Base-by-base conservation (phyloP, 2,888 invertebrate genomes). In the Oligia latruncula region DNA sequence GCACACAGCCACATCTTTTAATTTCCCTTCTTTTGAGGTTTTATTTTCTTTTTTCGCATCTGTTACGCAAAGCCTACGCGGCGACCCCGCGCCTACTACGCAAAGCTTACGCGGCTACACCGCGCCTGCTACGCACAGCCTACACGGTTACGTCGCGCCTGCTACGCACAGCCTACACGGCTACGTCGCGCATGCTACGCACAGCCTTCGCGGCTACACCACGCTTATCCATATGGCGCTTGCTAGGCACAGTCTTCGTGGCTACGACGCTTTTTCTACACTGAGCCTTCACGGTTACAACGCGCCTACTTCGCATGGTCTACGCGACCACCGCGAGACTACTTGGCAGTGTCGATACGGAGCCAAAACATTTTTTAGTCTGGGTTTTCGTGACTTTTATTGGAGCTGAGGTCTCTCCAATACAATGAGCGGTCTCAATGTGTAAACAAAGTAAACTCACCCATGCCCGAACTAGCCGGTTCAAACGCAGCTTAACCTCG, bases 381-480 rank as follows among this genome's bases (percentile, higher is more conserved):
- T 43, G 13, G 29, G 15, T 20, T 13, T 52, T 20, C 11, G 23
- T 23, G 23, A 43, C 6, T 29, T 64, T 23, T 23, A 46, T 46
- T 46, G 29, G 6, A 29, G 11, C 46, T 29, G 6, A 70, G 49
- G 13, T 13, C 13, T 40, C 46, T 35, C 15, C 13, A 40, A 20
- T n/a, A 6, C 6, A 77, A 52, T 3, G 20, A 78, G 8, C 0
- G 9, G 4, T 62, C n/a, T 78, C 4, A 40, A 65, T 35, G 20
- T n/a, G n/a, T 60, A n/a, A 80, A 15, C 20, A 52, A 67, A 55
- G 9, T 8, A 17, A 55, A 64, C 35, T 68, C 15, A 81, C 58
- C 35, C 15, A 13, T 72, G 6, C 6, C 23, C 9, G 15, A 35
- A 71, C 29, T 60, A 20, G 46, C 43, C 23, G 20, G 58, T 23